A percentile compares a stretch with the other conserved stretches of the same genome.
These are phyloP conservation scores for Enteromius radiatus DNA, from an alignment of 2,797 vertebrate genomes.

Conservation along the genomic window DNA sequence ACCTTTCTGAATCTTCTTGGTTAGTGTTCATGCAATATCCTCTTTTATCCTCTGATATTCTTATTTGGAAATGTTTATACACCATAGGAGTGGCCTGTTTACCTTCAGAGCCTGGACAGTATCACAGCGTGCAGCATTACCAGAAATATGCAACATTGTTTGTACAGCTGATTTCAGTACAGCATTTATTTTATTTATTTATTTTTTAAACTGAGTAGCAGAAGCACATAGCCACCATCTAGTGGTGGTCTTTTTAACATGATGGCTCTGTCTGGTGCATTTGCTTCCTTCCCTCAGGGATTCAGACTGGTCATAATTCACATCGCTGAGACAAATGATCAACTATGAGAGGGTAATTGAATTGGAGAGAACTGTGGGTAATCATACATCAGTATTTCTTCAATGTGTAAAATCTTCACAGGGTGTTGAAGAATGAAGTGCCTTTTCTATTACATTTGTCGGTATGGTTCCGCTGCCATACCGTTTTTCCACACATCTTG, in stretches of 20 bases:
- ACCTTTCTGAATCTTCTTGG: slow-evolving; percentile 26
- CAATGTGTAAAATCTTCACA: slow-evolving; percentile 17
- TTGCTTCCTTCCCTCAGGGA: slow-evolving; percentile 49
- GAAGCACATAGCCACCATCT: slow-evolving; percentile 35
- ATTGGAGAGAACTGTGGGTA: slow-evolving; percentile 19
- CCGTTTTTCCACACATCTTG: neutral
- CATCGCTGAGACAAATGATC: neutral
- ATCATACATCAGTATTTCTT: slow-evolving; percentile 30
- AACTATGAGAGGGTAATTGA: slow-evolving; percentile 22
- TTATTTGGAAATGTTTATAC: slow-evolving; percentile 16
- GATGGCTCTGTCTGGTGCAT: neutral
- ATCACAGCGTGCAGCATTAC: slow-evolving; percentile 10
- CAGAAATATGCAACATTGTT: slow-evolving; percentile 23
- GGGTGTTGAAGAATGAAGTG: slow-evolving; percentile 54
- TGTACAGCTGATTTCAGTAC: neutral
- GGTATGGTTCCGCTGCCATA: slow-evolving; percentile 20
- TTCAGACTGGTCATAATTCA: neutral
- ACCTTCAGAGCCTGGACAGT: slow-evolving; percentile 18
- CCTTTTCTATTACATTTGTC: slow-evolving; percentile 53
- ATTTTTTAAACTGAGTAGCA: neutral
- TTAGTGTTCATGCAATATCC: slow-evolving; percentile 32
- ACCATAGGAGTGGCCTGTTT: neutral
- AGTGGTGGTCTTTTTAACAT: slow-evolving; percentile 13
- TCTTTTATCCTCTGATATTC: neutral
- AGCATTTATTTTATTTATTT: neutral